Base-by-base conservation (phyloP, 2,113 vertebrate genomes). In the Tetrax tetrax region DNA sequence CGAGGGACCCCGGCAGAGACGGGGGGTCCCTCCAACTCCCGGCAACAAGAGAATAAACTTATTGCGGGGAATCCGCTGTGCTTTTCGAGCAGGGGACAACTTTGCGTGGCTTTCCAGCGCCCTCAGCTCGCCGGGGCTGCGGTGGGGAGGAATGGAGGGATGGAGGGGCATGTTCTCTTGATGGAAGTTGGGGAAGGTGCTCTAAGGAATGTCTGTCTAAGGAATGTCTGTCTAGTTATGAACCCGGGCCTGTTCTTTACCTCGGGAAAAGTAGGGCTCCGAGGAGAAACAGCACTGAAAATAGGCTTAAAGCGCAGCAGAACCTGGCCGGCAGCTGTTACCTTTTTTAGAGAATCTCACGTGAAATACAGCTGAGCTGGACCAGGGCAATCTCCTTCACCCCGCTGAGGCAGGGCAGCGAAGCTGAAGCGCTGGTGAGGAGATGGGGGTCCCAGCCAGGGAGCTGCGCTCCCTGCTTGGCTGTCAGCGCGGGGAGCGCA, bases 1-100 rank as follows among this genome's bases (percentile, higher is more conserved):
- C 60, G 33, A 8, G 74, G 6, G 74, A 70, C 82, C 91, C 78
- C 65, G 9, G n/a, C 74, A 28, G 35, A 20, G 43, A 4, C 31
- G 38, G 27, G 16, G 10, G 21, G 53, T 47, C 61, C 78, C 63
- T 16, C 3, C 1, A 35, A 33, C 10, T 35, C 0, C 11, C 2
- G 70, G 5, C 23, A 10, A 2, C 29, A 41, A 43, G 53, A 51
- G 45, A 13, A 15, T 2, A 2, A 41, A 17, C 38, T 15, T 38
- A 0, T 15, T 0, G 22, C 2, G 43, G 51, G 15, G 5, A 1
- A 1, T 35, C 43, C 50, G 15, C 3, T 3, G 21, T 4, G 61
- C 35, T 87, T 60, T 65, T 16, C 45, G 7, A 7, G 53, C 60
- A 5, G 57, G 22, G 33, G 6, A 8, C 2, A 65, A 22, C 28